Conservation (phyloP, 2,113 vertebrate species). For the Probosciger aterrimus region DNA sequence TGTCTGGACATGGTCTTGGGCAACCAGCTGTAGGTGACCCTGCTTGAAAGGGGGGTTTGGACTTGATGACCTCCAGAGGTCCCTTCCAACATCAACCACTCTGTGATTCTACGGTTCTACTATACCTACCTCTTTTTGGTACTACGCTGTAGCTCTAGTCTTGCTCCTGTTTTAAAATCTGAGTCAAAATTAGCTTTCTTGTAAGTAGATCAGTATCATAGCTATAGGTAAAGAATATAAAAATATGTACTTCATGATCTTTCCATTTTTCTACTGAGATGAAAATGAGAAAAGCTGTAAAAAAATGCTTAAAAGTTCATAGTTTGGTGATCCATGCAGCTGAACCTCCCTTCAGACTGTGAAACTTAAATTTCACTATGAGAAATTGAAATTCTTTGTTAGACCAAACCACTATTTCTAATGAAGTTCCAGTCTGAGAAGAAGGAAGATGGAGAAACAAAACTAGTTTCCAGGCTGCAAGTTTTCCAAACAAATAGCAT, state of each 20-base stretch:
- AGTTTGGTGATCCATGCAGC: not conserved
- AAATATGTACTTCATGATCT: not conserved
- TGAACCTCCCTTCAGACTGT: not conserved
- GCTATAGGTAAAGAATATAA: not conserved
- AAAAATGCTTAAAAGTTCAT: not conserved
- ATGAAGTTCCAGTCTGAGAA: not conserved
- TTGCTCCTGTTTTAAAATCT: not conserved
- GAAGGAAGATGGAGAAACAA: not conserved
- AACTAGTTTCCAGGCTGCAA: not conserved
- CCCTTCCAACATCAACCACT: not conserved
- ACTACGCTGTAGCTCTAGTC: not conserved
- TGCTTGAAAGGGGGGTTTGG: not conserved
- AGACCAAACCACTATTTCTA: not conserved
- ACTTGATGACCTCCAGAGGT: not conserved
- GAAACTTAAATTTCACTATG: not conserved
- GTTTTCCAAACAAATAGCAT: not conserved
- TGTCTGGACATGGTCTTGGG: not conserved
- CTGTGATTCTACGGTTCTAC: not conserved
- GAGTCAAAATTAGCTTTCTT: not conserved
- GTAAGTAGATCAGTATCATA: not conserved
- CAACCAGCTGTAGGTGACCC: not conserved
- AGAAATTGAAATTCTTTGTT: not conserved
- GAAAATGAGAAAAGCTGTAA: not conserved
- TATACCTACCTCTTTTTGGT: not conserved
- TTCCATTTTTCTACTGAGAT: not conserved